A percentile compares a stretch with the other conserved stretches of the same genome.
These are phyloP conservation scores for Maccullochella peelii DNA, from an alignment of 2,113 vertebrate species.

Conservation along the genomic window DNA sequence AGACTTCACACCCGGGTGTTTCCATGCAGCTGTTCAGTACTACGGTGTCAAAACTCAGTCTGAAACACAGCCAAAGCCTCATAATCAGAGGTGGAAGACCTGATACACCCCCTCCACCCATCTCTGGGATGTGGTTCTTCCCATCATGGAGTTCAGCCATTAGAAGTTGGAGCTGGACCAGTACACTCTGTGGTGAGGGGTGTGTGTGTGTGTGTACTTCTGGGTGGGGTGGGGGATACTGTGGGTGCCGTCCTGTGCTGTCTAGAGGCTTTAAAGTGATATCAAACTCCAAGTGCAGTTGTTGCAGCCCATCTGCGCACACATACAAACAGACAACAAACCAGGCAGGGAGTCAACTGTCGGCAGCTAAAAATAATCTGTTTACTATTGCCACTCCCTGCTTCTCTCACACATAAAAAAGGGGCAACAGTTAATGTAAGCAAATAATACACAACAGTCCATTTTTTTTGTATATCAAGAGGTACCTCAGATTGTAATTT, in stretches of 20 bases:
- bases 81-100: slow-evolving; percentile 20
- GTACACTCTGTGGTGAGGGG: not conserved
- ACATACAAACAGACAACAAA: slow-evolving; percentile 24
- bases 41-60: slow-evolving; percentile 13
- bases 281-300: slow-evolving; percentile 57
- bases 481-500: not conserved
- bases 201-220: not conserved
- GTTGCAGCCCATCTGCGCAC: slow-evolving; percentile 39
- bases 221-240: not conserved
- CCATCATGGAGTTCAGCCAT: not conserved
- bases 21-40: slow-evolving; percentile 49
- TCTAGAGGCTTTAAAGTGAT: not conserved
- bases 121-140: slow-evolving; percentile 23
- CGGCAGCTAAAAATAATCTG: slow-evolving; percentile 55
- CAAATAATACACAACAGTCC: not conserved
- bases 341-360: not conserved
- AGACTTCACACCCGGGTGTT: not conserved
- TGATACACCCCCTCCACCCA: slow-evolving; percentile 25
- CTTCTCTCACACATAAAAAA: not conserved
- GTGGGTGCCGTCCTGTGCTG: not conserved
- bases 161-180: slow-evolving; percentile 11
- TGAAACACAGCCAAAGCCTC: slow-evolving; percentile 31
- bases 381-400: slow-evolving; percentile 18
- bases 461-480: not conserved
- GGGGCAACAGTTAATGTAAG: not conserved